Base-by-base conservation (phyloP, 2,888 invertebrate genomes). In the Stenichneumon culpator region DNA sequence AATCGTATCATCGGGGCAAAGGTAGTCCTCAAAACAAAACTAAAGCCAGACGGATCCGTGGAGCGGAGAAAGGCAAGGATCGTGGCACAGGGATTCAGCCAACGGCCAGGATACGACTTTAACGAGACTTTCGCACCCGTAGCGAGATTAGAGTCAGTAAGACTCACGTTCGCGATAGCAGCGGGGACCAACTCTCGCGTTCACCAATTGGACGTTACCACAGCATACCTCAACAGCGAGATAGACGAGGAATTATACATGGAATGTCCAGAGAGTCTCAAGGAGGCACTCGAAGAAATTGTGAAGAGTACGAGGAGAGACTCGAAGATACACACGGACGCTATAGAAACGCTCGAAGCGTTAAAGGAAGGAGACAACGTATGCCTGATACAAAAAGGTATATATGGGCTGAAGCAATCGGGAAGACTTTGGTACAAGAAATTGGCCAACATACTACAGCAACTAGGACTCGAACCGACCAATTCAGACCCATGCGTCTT, bases 121-220 rank as follows among this genome's bases (percentile, higher is more conserved):
- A 6, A 67, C 28, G 68, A 81, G 36, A 81, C 81, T 3, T 81
- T 68, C 69, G 74, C 81, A 3, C 81, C 81, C 68, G 81, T 81
- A 2, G 74, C 74, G 16, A 81, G 81, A 50, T 22, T 74, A 16
- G 44, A 57, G 16, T 57, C 57, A 7, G 28, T 80, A 9, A 25
- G 54, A 28, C 3, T 52, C 1, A 14, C 52, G 22, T 2, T 36
- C 0, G 65, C 52, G 28, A 16, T 80, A 14, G 44, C 73, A 1
- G 65, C 36, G 14, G 54, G 47, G 3, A 14, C 14, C 22, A 19
- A 70, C 3, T 3, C 47, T 2, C 63, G 28, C 9, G n/a, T 78
- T 2, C 73, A 67, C 0, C 78, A 78, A 52, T 19, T 83, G n/a
- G 78, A 83, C 19, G 60, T 79, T 0, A 25, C 16, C 6, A 83